phyloP scores from a whole-genome alignment of 2,113 vertebrate genomes.

The Bubalus kerabau region DNA sequence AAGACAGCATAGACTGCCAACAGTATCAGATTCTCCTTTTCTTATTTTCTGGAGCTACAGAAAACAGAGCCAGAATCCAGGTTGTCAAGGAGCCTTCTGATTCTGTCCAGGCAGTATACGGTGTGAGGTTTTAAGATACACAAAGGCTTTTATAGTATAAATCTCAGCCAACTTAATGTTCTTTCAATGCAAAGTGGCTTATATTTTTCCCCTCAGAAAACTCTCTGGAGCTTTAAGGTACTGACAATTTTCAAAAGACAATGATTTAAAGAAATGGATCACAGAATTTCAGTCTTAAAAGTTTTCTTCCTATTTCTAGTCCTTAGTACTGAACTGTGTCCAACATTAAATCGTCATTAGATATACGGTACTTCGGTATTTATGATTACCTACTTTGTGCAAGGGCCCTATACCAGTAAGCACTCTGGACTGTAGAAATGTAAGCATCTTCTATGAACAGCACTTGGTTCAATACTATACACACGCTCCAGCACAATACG shows the following conservation, averaged over 20 bases:
- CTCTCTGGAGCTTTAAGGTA: not conserved
- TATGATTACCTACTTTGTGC: not conserved
- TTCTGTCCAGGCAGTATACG: not conserved
- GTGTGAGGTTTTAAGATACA: slow-evolving; percentile 15
- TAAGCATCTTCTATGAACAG: not conserved
- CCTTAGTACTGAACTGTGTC: not conserved
- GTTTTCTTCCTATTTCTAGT: slow-evolving; percentile 17
- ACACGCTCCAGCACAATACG: not conserved
- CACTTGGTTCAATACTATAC: not conserved
- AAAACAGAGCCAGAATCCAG: slow-evolving; percentile 22
- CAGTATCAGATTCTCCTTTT: slow-evolving; percentile 26
- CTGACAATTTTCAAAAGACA: not conserved
- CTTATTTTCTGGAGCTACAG: slow-evolving; percentile 28
- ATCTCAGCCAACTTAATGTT: not conserved
- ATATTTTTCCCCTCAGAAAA: not conserved
- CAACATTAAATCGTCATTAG: not conserved
- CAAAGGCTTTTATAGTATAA: slow-evolving; percentile 5
- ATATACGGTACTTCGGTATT: not conserved
- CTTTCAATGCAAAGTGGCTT: not conserved
- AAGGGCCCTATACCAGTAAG: not conserved
- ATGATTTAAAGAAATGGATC: not conserved
- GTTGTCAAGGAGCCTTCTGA: slow-evolving; percentile 21
- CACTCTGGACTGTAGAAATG: not conserved
- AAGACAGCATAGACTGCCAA: not conserved
- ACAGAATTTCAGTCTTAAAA: not conserved